phyloP scores from a whole-genome alignment of 2,797 vertebrate species.

The Cyclopterus lumpus region DNA sequence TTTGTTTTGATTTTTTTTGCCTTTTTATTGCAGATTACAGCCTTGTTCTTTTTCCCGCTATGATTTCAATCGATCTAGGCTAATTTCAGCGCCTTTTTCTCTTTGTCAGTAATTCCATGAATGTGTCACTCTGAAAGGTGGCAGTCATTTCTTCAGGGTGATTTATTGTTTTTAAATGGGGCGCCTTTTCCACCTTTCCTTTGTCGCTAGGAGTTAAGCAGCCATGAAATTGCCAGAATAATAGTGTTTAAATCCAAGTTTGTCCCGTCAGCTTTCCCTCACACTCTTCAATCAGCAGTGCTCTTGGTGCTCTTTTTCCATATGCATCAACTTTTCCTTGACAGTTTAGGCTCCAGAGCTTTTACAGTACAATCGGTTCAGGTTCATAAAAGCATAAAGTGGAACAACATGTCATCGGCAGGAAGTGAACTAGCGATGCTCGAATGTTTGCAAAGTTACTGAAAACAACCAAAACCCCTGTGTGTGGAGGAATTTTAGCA shows the following conservation, averaged over 20 bases:
- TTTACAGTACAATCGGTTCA: conserved; percentile 53
- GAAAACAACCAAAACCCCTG: background rate
- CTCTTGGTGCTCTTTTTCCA: conserved; percentile 81
- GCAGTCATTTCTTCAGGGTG: conserved; percentile 89
- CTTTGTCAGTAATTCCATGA: conserved; percentile 88
- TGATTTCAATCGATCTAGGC: conserved; percentile 86
- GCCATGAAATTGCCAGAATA: conserved; percentile 98
- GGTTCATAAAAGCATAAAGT: conserved; percentile 48
- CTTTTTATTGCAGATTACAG: conserved; percentile 71
- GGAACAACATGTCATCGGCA: conserved; percentile 28
- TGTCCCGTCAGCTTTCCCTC: conserved; percentile 79
- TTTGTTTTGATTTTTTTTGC: conserved; percentile 66
- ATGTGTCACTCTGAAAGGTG: conserved; percentile 87
- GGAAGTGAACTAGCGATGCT: conserved; percentile 2
- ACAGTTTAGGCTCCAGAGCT: conserved; percentile 48
- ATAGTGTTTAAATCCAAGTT: conserved; percentile 94
- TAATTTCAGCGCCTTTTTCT: conserved; percentile 89
- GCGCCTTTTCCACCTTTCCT: conserved; percentile 77
- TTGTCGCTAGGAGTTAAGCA: conserved; percentile 89
- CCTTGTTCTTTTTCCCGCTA: conserved; percentile 63
- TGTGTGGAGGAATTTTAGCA: background rate
- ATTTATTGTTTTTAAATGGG: conserved; percentile 92
- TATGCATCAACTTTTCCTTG: conserved; percentile 52
- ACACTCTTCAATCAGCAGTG: conserved; percentile 64
- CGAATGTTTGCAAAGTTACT: conserved; percentile 5